Evolutionary conservation across 2,797 vertebrate genomes (phyloP).

Genomic region (Premnoplex brunnescens): DNA sequence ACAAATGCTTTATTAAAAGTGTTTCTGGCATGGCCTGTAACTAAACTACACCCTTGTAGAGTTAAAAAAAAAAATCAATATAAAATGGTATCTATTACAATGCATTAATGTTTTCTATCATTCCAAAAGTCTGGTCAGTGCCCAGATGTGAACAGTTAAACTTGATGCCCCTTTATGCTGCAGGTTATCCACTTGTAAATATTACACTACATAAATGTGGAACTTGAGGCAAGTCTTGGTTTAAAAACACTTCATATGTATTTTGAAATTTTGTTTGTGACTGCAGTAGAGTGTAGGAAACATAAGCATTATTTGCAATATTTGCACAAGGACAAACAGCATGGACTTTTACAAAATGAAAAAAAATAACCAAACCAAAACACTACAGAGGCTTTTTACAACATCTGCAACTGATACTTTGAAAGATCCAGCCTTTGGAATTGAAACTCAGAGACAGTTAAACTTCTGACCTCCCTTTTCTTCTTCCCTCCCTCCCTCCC

Average conservation of each 20-base stretch:
- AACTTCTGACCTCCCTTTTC: neutral
- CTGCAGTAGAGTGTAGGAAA: neutral
- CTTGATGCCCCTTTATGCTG: neutral
- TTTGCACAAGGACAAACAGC: neutral
- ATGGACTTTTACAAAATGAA: neutral
- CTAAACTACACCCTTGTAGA: neutral
- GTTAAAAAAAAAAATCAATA: neutral
- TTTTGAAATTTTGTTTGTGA: neutral
- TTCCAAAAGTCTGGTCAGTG: neutral
- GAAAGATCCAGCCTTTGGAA: neutral
- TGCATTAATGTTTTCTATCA: neutral
- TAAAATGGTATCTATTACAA: neutral
- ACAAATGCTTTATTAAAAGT: conserved; percentile 68
- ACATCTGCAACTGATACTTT: neutral
- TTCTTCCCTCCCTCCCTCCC: neutral
- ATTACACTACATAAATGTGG: neutral
- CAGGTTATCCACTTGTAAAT: neutral
- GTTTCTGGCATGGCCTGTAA: neutral
- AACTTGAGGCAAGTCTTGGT: neutral
- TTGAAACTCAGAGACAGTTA: neutral
- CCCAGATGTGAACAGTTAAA: neutral
- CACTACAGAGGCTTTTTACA: neutral
- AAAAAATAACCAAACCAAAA: neutral
- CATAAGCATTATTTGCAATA: neutral
- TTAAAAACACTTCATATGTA: neutral